phyloP scores from a whole-genome alignment of 2,888 invertebrate genomes.

The Corythucha ciliata region DNA sequence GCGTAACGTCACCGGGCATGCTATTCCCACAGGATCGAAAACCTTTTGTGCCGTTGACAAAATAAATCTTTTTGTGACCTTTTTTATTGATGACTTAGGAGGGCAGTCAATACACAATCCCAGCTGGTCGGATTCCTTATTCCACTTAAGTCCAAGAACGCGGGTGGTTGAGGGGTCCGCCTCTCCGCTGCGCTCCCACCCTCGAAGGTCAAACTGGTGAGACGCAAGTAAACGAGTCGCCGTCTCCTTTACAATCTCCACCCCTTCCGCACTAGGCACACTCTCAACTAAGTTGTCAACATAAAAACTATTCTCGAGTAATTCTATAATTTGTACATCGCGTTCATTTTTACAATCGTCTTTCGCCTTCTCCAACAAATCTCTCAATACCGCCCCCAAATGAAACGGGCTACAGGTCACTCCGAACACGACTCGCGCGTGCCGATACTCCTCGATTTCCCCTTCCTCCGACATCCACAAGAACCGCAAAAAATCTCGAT shows the following conservation, averaged over 20 bases:
- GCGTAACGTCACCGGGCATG: conserved; percentile 26
- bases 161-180: neutral
- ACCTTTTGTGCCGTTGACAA: conserved; percentile 29
- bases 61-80: conserved; percentile 15
- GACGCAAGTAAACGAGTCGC: conserved; percentile 10
- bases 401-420: conserved; percentile 24
- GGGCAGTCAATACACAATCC: conserved; percentile 1
- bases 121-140: conserved; percentile 19
- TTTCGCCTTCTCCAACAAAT: conserved; percentile 7
- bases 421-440: conserved; percentile 24
- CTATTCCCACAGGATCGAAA: conserved; percentile 34
- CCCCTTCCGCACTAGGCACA: neutral
- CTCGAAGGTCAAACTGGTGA: conserved; percentile 24
- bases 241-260: neutral
- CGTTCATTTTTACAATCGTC: neutral
- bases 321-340: neutral
- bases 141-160: conserved; percentile 23
- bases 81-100: conserved; percentile 15
- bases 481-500: conserved; percentile 36
- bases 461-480: conserved; percentile 30
- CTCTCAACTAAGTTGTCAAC: conserved; percentile 15
- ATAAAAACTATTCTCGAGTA: too few relatives aligned
- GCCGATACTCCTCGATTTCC: conserved; percentile 13
- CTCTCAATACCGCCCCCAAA: conserved; percentile 16
- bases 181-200: conserved; percentile 18